Percentiles rank a stretch among this genome's conserved stretches.
Evolutionary conservation across 1,140 invertebrate species (phyloP).

Genomic region (Myzus persicae): DNA sequence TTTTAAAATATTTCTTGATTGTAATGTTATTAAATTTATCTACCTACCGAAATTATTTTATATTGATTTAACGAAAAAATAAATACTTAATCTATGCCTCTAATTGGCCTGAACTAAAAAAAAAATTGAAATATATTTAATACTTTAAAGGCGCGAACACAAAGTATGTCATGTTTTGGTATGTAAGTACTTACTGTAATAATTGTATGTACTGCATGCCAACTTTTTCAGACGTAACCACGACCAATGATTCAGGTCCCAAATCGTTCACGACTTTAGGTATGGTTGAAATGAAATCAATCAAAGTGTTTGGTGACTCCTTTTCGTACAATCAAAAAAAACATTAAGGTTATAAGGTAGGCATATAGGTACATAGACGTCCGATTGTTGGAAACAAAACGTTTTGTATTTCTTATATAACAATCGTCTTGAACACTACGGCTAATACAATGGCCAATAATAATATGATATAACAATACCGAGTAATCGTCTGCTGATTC

Average conservation of each 20-base stretch:
- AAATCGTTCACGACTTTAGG: background rate
- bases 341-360: too few species aligned
- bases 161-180: background rate
- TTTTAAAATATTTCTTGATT: background rate
- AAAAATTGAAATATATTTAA: background rate
- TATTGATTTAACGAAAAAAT: background rate
- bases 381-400: background rate
- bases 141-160: background rate
- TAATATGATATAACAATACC: background rate
- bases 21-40: background rate
- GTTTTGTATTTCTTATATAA: background rate
- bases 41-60: background rate
- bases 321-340: background rate
- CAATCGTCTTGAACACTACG: background rate
- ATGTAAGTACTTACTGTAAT: background rate
- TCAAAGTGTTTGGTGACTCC: background rate
- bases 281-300: slow-evolving; percentile 29
- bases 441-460: background rate
- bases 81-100: background rate
- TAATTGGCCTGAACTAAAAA: background rate
- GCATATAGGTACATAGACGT: too few species aligned
- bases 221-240: background rate
- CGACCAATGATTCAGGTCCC: slow-evolving; percentile 12
- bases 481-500: background rate
- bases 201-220: background rate